Conservation (phyloP, 2,113 vertebrate genomes). For the Catharus bicknelli region DNA sequence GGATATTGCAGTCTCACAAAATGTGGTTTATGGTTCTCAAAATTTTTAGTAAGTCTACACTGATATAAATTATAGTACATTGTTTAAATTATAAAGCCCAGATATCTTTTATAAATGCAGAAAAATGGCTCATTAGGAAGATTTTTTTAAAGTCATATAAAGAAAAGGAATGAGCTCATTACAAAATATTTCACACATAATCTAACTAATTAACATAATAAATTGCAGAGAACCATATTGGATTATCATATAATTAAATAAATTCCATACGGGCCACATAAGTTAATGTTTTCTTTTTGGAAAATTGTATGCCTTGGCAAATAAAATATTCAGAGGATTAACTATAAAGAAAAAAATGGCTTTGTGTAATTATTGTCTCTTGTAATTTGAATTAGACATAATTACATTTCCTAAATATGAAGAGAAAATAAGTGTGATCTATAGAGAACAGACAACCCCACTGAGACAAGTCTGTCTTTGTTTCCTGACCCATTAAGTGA, state of each 20-base stretch:
- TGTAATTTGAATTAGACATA: conserved; percentile 67
- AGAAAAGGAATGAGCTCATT: conserved; percentile 7
- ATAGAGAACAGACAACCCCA: conserved; percentile 51
- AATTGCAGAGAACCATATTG: conserved; percentile 21
- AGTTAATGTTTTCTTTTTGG: conserved; percentile 46
- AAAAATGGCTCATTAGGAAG: neutral
- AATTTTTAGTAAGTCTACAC: neutral
- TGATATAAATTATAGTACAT: neutral
- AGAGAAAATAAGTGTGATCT: conserved; percentile 73
- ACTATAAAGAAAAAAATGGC: conserved; percentile 35
- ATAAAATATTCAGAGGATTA: conserved; percentile 57
- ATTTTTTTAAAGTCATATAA: neutral
- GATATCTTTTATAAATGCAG: neutral
- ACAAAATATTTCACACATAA: conserved; percentile 49
- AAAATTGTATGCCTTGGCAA: conserved; percentile 42
- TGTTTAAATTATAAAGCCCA: neutral
- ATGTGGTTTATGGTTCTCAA: neutral
- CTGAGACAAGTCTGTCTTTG: conserved; percentile 69
- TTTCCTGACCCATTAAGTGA: conserved; percentile 72
- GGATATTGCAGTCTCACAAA: neutral
- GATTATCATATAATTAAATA: conserved; percentile 49
- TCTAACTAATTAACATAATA: conserved; percentile 56
- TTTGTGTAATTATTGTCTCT: conserved; percentile 44
- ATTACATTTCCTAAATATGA: conserved; percentile 73
- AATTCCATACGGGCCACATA: conserved; percentile 8